phyloP scores from a whole-genome alignment of 1,140 invertebrate genomes.

The Calliopsis andreniformis region DNA sequence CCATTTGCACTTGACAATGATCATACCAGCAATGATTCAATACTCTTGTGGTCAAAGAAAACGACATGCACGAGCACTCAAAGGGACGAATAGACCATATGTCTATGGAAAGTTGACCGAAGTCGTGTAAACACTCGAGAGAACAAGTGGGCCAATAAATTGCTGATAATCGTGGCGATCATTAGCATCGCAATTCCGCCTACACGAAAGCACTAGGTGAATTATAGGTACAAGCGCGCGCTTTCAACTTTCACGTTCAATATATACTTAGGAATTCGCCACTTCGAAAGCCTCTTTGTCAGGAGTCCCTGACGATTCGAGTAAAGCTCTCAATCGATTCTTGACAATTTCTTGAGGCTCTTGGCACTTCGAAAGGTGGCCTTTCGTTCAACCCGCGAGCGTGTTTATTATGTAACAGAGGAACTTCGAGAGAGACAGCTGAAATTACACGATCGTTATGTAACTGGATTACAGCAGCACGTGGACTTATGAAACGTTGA shows the following conservation, averaged over 20 bases:
- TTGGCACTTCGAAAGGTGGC: neutral
- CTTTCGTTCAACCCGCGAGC: neutral
- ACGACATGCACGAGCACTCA: too few species aligned
- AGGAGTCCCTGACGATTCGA: too few species aligned
- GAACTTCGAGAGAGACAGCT: neutral
- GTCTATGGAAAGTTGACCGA: slow-evolving; percentile 7
- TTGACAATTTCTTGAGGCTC: neutral
- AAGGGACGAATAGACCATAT: neutral
- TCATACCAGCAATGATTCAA: neutral
- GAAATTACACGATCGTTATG: slow-evolving; percentile 35
- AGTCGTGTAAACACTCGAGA: neutral
- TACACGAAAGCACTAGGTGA: neutral
- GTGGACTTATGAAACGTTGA: slow-evolving; percentile 39
- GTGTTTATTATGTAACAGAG: slow-evolving; percentile 4
- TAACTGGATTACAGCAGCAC: slow-evolving; percentile 31
- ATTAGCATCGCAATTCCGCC: neutral
- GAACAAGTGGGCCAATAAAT: slow-evolving; percentile 10
- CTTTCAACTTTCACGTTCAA: neutral
- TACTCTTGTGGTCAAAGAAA: neutral
- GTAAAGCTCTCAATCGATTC: neutral
- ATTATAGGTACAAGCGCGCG: neutral
- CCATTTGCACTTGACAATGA: neutral
- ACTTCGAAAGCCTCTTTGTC: too few species aligned
- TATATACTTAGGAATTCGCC: neutral
- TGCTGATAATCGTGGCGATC: neutral